Evolutionary conservation across 2,113 vertebrate genomes (phyloP), one percentile per base, ranked within the genome.

Genomic region (Burhinus bistriatus): DNA sequence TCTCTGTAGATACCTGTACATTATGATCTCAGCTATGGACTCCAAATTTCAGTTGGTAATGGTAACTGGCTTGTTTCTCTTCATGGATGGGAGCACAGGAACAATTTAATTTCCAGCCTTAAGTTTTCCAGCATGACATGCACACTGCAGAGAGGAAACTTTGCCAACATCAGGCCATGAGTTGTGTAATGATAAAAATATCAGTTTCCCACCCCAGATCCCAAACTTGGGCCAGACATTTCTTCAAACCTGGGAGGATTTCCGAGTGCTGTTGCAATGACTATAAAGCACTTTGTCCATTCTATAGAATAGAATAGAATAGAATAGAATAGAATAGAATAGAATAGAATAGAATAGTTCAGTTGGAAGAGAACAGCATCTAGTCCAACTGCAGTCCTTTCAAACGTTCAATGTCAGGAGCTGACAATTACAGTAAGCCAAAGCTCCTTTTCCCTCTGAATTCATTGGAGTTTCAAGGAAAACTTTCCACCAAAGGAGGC

Each of bases 131-230:
- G 7, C 36, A 29, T 21, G 25, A 47, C 10, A 20, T 6, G 21
- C 4, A 5, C 0, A 1, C 4, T 61, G 32, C 55, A 80, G 58
- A 45, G 69, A 47, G 21, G 9, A 84, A 59, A 59, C 29, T 25
- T 42, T 4, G 3, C n/a, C 36, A 16, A 6, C 26, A 38, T 16
- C 25, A 4, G 0, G 17, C 29, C 18, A 1, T 11, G 27, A 17
- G 36, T 12, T 61, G 23, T 40, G 30, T 47, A 25, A 42, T 38
- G 40, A 62, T 10, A 49, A 49, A 38, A 83, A 47, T 1, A 68
- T 0, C 15, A 8, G 1, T 19, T 58, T 55, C 23, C 18, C 11
- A 6, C 5, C 9, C 11, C 47, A 27, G n/a, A 26, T 12, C 44
- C 47, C 75, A 87, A 32, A 84, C 20, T 7, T 44, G 44, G 54